Percentiles rank a stretch among this genome's conserved stretches.
Conservation (phyloP, 2,888 invertebrate genomes). For the Ditula angustiorana region DNA sequence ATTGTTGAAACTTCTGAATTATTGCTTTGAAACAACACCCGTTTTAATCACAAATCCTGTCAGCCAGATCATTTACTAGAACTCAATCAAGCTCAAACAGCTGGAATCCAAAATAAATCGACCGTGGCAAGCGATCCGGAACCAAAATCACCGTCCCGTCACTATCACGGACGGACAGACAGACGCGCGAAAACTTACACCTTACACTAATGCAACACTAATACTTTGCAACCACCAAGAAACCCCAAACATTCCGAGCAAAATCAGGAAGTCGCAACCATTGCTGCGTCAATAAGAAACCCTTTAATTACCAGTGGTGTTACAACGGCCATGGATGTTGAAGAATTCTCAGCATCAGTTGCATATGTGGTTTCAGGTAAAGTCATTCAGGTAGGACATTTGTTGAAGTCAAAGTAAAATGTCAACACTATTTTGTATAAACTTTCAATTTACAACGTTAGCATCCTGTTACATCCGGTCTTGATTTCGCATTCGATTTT, state of each 20-base stretch:
- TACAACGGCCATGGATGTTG: background rate
- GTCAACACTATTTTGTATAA: constrained; percentile 49
- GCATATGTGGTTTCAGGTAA: constrained; percentile 32
- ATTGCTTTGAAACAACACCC: background rate
- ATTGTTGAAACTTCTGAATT: too few species aligned
- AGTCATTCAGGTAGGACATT: constrained; percentile 64
- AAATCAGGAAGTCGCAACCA: background rate
- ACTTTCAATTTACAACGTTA: constrained; percentile 33
- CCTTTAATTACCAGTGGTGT: background rate
- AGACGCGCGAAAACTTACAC: constrained; percentile 61
- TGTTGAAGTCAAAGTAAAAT: constrained; percentile 54
- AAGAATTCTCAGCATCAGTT: background rate
- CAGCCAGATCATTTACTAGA: background rate
- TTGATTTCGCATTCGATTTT: background rate
- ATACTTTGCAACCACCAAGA: constrained; percentile 25
- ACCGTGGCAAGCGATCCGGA: constrained; percentile 50
- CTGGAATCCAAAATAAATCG: constrained; percentile 38
- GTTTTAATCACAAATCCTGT: background rate
- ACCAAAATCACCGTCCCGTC: constrained; percentile 56
- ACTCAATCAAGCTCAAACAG: constrained; percentile 2
- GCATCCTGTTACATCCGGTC: constrained; percentile 38
- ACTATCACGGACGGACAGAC: constrained; percentile 47
- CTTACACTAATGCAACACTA: constrained; percentile 56
- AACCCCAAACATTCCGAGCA: background rate
- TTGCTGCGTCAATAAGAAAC: background rate